Base-by-base conservation (phyloP, 2,113 vertebrate species). In the Amphiprion percula region DNA sequence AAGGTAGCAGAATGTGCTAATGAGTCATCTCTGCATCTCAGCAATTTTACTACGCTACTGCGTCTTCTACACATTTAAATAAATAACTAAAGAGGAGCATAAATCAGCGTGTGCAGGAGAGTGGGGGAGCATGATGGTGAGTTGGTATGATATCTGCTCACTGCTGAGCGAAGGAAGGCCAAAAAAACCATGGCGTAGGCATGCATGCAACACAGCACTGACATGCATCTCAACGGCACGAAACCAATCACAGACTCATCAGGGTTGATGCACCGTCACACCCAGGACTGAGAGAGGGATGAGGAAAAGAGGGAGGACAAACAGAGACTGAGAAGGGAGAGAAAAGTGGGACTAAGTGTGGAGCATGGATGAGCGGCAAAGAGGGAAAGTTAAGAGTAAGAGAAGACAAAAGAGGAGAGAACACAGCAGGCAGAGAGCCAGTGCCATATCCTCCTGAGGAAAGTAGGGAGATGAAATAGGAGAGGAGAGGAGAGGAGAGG, bases 81-180 rank as follows among this genome's bases (percentile, higher is more conserved):
- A 83, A 88, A 85, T 83, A 85, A 91, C 78, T 65, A 28, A 21
- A 70, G 66, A 54, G 63, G 68, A 80, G 56, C 24, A 63, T 82
- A 73, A 79, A 79, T 79, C 67, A 79, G 80, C 41, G 74, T 16
- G 76, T 1, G 55, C 17, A 10, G 69, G 69, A 15, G 50, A 55
- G 84, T 17, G 58, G 23, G n/a, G 61, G 58, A 47, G 53, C 47
- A 61, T 44, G 75, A 72, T 5, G 50, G 55, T 39, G 58, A 21
- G 46, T 30, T 58, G 24, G 64, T 72, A 10, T 41, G 56, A 75
- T 65, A 76, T 83, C 74, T 44, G 65, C 69, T 74, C 65, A 68
- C 74, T 28, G 80, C 64, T 67, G 83, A 75, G 61, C 8, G 15
- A 68, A 58, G 61, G 9, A 19, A 71, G 15, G 82, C 55, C 65